Conservation (phyloP, 2,888 invertebrate species). For the Sacculina carcini region DNA sequence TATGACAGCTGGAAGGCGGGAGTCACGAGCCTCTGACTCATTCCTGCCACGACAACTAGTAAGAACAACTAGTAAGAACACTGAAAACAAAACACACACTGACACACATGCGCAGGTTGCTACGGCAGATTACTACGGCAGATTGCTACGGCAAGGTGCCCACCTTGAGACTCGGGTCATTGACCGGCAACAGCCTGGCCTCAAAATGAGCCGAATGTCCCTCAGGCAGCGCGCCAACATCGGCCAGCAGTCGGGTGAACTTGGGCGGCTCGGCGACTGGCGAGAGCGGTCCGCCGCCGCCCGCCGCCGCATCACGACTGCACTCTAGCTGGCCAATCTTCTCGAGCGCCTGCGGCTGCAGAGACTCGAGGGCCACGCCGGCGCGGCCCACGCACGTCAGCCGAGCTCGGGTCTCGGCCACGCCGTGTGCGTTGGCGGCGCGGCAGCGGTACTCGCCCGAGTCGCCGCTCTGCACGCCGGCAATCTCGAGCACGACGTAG, state of each 20-base stretch:
- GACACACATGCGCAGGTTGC: too few relatives aligned
- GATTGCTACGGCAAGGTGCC: not conserved
- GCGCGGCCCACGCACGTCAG: slow-evolving; percentile 56
- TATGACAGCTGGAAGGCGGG: too few relatives aligned
- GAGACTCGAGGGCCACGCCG: slow-evolving; percentile 60
- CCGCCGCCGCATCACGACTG: slow-evolving; percentile 25
- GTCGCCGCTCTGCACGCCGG: slow-evolving; percentile 76
- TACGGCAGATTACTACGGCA: too few relatives aligned
- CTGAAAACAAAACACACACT: too few relatives aligned
- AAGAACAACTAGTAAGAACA: too few relatives aligned
- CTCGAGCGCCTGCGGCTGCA: slow-evolving; percentile 71
- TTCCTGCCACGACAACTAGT: too few relatives aligned
- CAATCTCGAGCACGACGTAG: slow-evolving; percentile 75
- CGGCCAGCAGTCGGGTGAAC: slow-evolving; percentile 62
- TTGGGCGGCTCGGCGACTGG: slow-evolving; percentile 45
- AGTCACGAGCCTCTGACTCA: too few relatives aligned
- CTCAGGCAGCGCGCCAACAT: slow-evolving; percentile 62
- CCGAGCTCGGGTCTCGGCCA: slow-evolving; percentile 57
- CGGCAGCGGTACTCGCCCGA: slow-evolving; percentile 77
- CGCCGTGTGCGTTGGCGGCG: slow-evolving; percentile 61
- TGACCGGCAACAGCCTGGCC: slow-evolving; percentile 70
- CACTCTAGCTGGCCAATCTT: slow-evolving; percentile 57
- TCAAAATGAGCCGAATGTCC: slow-evolving; percentile 70
- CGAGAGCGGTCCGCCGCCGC: slow-evolving; percentile 15
- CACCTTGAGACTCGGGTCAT: slow-evolving; percentile 60